Conservation (phyloP, 2,888 invertebrate genomes). For the Troides aeacus region DNA sequence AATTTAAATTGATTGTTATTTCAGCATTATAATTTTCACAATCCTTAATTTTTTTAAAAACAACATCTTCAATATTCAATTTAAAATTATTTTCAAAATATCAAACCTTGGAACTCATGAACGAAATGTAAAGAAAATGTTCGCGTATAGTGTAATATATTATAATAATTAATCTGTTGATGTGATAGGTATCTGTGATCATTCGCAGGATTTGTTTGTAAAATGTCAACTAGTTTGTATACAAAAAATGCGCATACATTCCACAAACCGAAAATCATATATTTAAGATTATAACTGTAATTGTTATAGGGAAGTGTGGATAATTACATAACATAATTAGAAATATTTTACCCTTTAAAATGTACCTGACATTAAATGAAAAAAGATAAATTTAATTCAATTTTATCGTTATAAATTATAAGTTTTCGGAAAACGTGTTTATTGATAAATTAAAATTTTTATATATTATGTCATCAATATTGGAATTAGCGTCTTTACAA, state of each 20-base stretch:
- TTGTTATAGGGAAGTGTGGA: slow-evolving; percentile 3
- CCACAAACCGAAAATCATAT: slow-evolving; percentile 1
- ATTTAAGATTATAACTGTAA: not conserved
- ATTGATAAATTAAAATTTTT: slow-evolving; percentile 9
- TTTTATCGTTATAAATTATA: slow-evolving; percentile 8
- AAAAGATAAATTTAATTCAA: slow-evolving; percentile 16
- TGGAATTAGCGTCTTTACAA: slow-evolving; percentile 28
- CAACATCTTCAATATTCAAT: no score
- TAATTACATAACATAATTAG: slow-evolving; percentile 2
- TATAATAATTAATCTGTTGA: not conserved
- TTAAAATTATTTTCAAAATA: no score
- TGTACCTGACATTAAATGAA: slow-evolving; percentile 8
- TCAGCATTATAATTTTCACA: no score
- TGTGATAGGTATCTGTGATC: not conserved
- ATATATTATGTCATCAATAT: slow-evolving; percentile 33
- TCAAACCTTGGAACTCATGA: no score
- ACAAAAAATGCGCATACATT: slow-evolving; percentile 21
- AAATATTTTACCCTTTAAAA: slow-evolving; percentile 1
- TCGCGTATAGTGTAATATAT: not conserved
- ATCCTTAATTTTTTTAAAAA: no score
- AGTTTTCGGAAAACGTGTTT: slow-evolving; percentile 17
- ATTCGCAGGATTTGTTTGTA: slow-evolving; percentile 6
- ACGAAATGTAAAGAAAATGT: no score
- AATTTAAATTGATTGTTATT: no score
- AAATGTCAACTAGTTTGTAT: slow-evolving; percentile 25